Percentiles rank a stretch among this genome's conserved stretches.
phyloP scores from a whole-genome alignment of 2,888 invertebrate genomes.

The Rotaria socialis region DNA sequence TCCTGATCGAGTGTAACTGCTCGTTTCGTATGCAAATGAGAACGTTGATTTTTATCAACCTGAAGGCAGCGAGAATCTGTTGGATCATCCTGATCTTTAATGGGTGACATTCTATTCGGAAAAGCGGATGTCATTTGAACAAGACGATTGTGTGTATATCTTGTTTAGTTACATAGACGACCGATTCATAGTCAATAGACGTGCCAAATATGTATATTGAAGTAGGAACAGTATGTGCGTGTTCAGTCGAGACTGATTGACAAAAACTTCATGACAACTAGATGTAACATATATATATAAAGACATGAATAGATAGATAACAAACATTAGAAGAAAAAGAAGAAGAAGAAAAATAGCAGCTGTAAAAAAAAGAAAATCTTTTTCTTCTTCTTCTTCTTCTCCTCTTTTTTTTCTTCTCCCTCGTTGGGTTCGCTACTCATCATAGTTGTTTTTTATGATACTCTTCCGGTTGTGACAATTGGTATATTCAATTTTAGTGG shows the following conservation, averaged over 20 bases:
- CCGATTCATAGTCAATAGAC: not conserved
- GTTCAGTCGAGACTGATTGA: slow-evolving; percentile 10
- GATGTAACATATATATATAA: not conserved
- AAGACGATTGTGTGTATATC: not conserved
- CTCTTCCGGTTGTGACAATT: not conserved
- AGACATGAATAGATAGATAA: not conserved
- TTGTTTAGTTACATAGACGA: not conserved
- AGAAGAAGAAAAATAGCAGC: not conserved
- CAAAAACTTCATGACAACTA: not conserved
- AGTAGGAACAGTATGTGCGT: slow-evolving; percentile 5
- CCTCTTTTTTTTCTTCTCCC: not conserved
- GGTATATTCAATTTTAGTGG: not conserved
- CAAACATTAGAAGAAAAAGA: not conserved
- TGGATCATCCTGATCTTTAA: not conserved
- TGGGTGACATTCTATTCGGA: not conserved
- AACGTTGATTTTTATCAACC: not conserved
- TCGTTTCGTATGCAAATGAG: not conserved
- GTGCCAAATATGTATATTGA: not conserved
- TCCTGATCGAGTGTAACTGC: not conserved
- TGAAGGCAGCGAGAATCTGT: not conserved
- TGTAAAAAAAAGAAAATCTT: not conserved
- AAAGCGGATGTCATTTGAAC: not conserved
- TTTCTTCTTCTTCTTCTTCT: not conserved
- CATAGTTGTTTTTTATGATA: not conserved
- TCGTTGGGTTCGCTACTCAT: not conserved